phyloP scores from a whole-genome alignment of 2,113 vertebrate species.

The Brachyistius frenatus region DNA sequence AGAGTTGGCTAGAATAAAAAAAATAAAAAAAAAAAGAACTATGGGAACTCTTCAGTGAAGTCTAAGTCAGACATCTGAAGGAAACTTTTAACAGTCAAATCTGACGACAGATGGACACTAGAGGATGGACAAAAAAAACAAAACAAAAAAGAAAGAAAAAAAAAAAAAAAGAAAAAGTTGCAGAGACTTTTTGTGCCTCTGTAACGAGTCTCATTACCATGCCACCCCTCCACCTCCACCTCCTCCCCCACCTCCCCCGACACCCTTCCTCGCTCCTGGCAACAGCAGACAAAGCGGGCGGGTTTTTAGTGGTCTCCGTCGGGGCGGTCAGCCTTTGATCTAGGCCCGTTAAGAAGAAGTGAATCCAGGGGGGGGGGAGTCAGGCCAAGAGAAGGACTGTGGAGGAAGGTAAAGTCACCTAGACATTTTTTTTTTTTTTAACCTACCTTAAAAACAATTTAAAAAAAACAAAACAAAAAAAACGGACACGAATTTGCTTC shows the following conservation, averaged over 20 bases:
- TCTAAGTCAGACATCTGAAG: background rate
- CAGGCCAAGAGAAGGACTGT: constrained; percentile 30
- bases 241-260: constrained; percentile 46
- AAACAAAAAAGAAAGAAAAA: background rate
- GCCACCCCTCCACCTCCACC: constrained; percentile 65
- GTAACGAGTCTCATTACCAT: constrained; percentile 88
- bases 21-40: background rate
- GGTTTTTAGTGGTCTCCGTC: constrained; percentile 81
- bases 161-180: constrained; percentile 71
- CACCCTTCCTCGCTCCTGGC: constrained; percentile 86
- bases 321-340: constrained; percentile 87
- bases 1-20: background rate
- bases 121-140: background rate
- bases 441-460: background rate
- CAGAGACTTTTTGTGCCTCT: constrained; percentile 77
- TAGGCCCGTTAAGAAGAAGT: constrained; percentile 85
- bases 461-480: background rate
- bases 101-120: constrained; percentile 54
- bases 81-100: constrained; percentile 16
- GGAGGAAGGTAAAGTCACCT: constrained; percentile 59
- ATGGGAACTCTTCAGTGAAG: background rate
- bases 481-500: no score
- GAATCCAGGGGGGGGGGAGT: constrained; percentile 62
- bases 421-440: background rate
- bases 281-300: constrained; percentile 87